These are phyloP conservation scores for Nebria brevicollis DNA, from an alignment of 2,888 invertebrate species.

Conservation along the genomic window DNA sequence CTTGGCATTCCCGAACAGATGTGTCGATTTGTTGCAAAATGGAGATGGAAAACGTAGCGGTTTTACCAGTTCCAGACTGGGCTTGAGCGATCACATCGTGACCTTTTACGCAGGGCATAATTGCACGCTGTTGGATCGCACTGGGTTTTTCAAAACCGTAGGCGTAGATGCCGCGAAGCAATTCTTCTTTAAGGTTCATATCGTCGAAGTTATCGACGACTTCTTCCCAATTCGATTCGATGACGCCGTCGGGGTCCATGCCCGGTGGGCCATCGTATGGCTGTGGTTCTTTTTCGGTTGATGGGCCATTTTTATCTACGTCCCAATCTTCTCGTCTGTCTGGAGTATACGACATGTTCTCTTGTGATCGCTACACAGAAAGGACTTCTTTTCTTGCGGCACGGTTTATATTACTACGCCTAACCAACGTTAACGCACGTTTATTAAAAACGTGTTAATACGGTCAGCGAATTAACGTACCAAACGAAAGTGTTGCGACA, in stretches of 20 bases:
- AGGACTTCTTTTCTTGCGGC: conserved; percentile 63
- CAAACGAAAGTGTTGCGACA: conserved; percentile 33
- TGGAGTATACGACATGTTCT: conserved; percentile 84
- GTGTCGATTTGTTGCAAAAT: conserved; percentile 98
- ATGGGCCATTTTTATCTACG: conserved; percentile 80
- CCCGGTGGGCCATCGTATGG: conserved; percentile 82
- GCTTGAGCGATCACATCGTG: conserved; percentile 99
- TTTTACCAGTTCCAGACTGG: conserved; percentile 99
- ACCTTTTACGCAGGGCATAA: conserved; percentile 95
- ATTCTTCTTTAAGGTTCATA: conserved; percentile 96
- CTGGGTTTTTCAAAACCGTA: conserved; percentile 99
- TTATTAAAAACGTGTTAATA: conserved; percentile 30
- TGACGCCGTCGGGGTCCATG: conserved; percentile 91
- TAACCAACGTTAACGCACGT: conserved; percentile 43
- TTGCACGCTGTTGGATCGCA: conserved; percentile 98
- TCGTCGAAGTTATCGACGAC: conserved; percentile 98
- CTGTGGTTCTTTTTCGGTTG: conserved; percentile 70
- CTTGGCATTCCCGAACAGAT: conserved; percentile 90
- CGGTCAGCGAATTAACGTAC: conserved; percentile 16
- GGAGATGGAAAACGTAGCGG: conserved; percentile 99
- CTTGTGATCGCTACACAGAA: conserved; percentile 81
- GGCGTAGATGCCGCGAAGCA: conserved; percentile 97
- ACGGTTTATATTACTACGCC: conserved; percentile 64
- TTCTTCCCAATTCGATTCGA: conserved; percentile 93
- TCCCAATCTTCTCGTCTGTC: conserved; percentile 83